Base-by-base conservation (phyloP, 2,797 vertebrate species). In the Pampus argenteus region DNA sequence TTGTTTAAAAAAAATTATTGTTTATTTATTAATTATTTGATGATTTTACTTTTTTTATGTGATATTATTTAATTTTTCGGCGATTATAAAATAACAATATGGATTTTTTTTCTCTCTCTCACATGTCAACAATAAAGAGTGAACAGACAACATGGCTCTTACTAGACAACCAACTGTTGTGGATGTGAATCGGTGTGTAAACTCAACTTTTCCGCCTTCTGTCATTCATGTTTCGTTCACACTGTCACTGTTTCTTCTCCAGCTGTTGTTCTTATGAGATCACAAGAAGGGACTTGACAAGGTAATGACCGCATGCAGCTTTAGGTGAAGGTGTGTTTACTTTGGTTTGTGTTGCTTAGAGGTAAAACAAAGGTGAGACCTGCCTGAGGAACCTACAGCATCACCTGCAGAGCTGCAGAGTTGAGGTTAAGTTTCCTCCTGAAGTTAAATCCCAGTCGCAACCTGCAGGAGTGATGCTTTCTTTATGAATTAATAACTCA, bases 231-330 rank as follows among this genome's bases (percentile, higher is more conserved):
- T 38, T 48, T 1, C 74, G 68, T 83, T 82, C 66, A 72, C 64
- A 18, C 63, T 67, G 80, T 81, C 68, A 71, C 55, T 57, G 7
- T n/a, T n/a, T 28, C 74, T 40, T 45, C 56, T 81, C 10, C 1
- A 47, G 77, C 42, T 60, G 55, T 0, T 11, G 50, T n/a, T n/a
- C n/a, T n/a, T n/a, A n/a, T 14, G 68, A 15, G 29, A 54, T 74
- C 68, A 80, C 75, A 85, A 78, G 79, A 78, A 54, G 8, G 47
- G 75, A 82, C 82, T 45, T 84, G 82, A 86, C 76, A 60, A 50
- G 61, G 58, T 61, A 74, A 83, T 69, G 71, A 71, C 36, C 55
- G 10, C 77, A 56, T 69, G 69, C 7, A 25, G 67, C 28, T 17
- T 57, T 42, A 57, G 26, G 26, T 15, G 49, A 42, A 55, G 72